phyloP scores from a whole-genome alignment of 2,113 vertebrate genomes.

The Grammomys dolichurus region DNA sequence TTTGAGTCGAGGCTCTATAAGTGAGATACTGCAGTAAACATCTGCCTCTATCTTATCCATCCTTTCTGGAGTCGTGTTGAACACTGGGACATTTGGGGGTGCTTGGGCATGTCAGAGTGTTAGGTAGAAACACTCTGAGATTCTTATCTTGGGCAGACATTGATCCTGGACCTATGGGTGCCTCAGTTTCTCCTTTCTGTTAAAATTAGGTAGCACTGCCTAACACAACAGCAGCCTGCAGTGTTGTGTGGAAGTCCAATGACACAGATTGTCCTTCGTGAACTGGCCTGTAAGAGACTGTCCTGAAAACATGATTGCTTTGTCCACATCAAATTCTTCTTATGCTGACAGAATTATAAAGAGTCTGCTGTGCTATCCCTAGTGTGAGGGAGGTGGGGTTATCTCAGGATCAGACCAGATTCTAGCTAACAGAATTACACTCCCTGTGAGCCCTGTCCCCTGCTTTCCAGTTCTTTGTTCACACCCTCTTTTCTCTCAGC shows the following conservation, averaged over 20 bases:
- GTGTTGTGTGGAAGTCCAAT: not conserved
- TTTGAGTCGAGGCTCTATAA: not conserved
- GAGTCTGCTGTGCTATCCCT: not conserved
- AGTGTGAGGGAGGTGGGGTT: not conserved
- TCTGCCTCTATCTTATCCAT: rapidly evolving
- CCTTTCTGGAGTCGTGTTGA: not conserved
- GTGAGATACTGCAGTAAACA: not conserved
- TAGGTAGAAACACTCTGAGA: not conserved
- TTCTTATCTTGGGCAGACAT: not conserved
- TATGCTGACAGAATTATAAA: not conserved
- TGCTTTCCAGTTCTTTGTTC: not conserved
- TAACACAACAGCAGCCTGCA: not conserved
- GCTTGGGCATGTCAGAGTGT: rapidly evolving
- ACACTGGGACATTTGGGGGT: not conserved
- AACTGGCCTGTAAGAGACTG: not conserved
- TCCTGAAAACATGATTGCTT: not conserved
- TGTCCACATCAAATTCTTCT: not conserved
- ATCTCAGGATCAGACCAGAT: not conserved
- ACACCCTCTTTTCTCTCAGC: not conserved
- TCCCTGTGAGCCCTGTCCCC: rapidly evolving
- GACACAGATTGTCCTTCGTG: not conserved
- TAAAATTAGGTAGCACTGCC: not conserved
- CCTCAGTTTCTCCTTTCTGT: not conserved
- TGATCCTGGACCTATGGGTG: not conserved
- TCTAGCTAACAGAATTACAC: not conserved